phyloP scores from a whole-genome alignment of 2,797 vertebrate genomes.

The Neomorphus geoffroyi region DNA sequence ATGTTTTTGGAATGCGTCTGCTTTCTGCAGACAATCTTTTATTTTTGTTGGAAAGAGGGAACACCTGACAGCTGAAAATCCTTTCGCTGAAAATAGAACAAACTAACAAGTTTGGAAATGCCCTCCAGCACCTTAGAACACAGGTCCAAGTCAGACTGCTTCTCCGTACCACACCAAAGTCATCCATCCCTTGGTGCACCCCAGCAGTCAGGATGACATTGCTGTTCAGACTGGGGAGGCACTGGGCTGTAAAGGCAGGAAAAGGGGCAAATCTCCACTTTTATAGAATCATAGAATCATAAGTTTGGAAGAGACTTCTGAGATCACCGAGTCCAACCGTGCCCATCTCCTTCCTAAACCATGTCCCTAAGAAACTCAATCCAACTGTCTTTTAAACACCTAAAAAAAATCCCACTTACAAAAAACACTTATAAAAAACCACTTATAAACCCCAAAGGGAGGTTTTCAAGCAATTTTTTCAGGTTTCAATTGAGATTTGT shows the following conservation, averaged over 20 bases:
- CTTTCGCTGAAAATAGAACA: neutral
- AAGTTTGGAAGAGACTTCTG: too few species aligned
- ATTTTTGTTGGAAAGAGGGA: conserved; percentile 41
- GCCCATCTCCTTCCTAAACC: too few species aligned
- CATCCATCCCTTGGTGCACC: neutral
- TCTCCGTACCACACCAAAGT: fast-evolving
- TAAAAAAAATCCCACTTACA: too few species aligned
- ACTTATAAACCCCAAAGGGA: neutral
- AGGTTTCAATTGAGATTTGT: neutral
- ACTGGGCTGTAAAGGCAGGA: neutral
- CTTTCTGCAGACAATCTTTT: conserved; percentile 39
- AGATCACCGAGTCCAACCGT: too few species aligned
- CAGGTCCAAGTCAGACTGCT: fast-evolving
- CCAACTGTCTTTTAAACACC: too few species aligned
- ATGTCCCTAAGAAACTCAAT: too few species aligned
- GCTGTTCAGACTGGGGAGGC: neutral
- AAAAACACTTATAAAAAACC: too few species aligned
- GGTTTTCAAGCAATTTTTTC: neutral
- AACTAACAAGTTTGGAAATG: neutral
- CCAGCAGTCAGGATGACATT: neutral
- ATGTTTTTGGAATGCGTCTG: conserved; percentile 3
- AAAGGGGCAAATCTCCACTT: neutral
- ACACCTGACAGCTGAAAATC: conserved; percentile 55
- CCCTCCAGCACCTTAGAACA: neutral
- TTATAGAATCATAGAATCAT: too few species aligned